A percentile compares a stretch with the other conserved stretches of the same genome.
Evolutionary conservation across 2,797 vertebrate species (phyloP).

Genomic region (Catamblyrhynchus diadema): DNA sequence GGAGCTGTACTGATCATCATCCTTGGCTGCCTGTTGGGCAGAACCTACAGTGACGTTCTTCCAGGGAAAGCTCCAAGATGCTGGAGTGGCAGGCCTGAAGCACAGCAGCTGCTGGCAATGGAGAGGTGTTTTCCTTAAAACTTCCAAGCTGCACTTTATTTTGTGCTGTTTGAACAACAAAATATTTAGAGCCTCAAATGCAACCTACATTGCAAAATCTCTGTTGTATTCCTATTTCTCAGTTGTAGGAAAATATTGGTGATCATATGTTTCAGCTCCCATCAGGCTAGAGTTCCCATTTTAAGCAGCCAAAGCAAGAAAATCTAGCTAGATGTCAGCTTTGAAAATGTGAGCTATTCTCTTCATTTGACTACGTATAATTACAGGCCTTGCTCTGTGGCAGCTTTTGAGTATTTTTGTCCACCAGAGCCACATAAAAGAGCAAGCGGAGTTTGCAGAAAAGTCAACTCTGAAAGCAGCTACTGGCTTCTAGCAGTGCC

Average conservation of each 20-base stretch:
- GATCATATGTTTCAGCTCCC: neutral
- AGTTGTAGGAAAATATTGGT: neutral
- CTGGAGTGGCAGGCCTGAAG: neutral
- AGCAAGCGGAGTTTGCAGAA: neutral
- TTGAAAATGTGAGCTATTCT: neutral
- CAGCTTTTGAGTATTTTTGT: neutral
- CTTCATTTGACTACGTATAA: neutral
- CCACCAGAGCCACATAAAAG: neutral
- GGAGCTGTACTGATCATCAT: neutral
- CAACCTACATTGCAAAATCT: neutral
- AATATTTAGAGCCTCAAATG: neutral
- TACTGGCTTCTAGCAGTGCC: neutral
- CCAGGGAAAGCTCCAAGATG: neutral
- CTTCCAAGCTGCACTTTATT: neutral
- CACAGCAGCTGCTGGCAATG: neutral
- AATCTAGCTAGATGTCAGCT: neutral
- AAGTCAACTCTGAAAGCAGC: neutral
- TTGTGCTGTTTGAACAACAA: neutral
- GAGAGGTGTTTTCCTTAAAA: neutral
- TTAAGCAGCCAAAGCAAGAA: neutral
- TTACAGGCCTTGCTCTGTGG: neutral
- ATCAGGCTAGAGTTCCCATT: neutral
- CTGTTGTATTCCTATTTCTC: neutral
- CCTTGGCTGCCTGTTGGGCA: fast-evolving
- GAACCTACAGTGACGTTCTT: neutral